Evolutionary conservation across 37 sponge, comb jelly and placozoan species (phyloP).

Genomic region (Geodia barretti): DNA sequence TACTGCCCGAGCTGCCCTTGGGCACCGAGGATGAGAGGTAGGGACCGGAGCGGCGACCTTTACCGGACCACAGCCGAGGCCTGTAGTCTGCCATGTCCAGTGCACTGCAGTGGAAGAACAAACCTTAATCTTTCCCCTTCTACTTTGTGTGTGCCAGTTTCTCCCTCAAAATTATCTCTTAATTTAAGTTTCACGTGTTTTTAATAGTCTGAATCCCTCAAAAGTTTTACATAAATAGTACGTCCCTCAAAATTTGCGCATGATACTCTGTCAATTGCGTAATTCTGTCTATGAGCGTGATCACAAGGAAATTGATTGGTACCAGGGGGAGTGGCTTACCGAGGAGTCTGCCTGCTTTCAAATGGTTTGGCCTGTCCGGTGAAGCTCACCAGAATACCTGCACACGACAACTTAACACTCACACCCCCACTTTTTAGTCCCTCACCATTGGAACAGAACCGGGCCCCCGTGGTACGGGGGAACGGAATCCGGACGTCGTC

Average conservation of each 20-base stretch:
- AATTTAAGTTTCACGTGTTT: too few relatives aligned
- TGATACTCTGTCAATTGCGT: not conserved
- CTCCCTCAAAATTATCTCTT: too few relatives aligned
- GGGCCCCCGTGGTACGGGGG: slow-evolving; percentile 81
- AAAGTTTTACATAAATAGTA: too few relatives aligned
- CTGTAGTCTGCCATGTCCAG: slow-evolving; percentile 36
- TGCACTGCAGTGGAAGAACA: too few relatives aligned
- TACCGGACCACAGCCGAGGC: not conserved
- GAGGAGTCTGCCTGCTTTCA: not conserved
- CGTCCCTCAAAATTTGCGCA: too few relatives aligned
- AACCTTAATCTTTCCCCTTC: too few relatives aligned
- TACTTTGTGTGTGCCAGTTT: too few relatives aligned
- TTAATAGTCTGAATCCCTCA: too few relatives aligned
- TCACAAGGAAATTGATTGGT: too few relatives aligned
- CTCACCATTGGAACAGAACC: slow-evolving; percentile 87
- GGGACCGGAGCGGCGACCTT: slow-evolving; percentile 7
- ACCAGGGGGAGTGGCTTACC: not conserved
- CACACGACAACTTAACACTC: not conserved
- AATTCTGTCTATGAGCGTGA: too few relatives aligned
- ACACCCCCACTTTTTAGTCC: too few relatives aligned
- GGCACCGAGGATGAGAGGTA: slow-evolving; percentile 41
- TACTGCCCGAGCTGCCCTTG: slow-evolving; percentile 3
- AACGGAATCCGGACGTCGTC: slow-evolving; percentile 87
- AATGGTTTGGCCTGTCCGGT: not conserved
- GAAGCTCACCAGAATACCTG: slow-evolving; percentile 56